phyloP scores from a whole-genome alignment of 2,888 invertebrate species.

The Euplexia lucipara region DNA sequence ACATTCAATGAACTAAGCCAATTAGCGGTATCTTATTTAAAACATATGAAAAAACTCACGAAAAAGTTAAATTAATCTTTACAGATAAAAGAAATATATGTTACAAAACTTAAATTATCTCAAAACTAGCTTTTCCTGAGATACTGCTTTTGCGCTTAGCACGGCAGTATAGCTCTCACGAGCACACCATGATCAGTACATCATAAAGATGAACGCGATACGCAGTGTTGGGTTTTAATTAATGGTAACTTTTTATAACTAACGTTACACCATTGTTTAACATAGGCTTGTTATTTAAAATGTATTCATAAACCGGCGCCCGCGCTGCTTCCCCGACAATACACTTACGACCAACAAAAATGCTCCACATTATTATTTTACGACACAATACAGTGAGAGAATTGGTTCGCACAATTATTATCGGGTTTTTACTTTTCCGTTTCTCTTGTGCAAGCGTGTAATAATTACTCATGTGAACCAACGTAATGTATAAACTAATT shows the following conservation, averaged over 20 bases:
- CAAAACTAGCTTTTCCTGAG: no score
- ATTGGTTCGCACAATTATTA: conserved; percentile 78
- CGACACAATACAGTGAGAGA: conserved; percentile 72
- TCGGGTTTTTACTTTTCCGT: conserved; percentile 76
- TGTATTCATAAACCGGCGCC: conserved; percentile 13
- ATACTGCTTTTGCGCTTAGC: no score
- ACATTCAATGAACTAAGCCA: no score
- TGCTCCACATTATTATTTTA: conserved; percentile 72
- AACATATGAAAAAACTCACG: no score
- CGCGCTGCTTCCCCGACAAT: conserved; percentile 48
- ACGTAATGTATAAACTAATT: conserved; percentile 55
- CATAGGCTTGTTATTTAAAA: conserved; percentile 42
- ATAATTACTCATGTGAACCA: conserved; percentile 82
- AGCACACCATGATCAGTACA: conserved; percentile 21
- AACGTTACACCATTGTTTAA: conserved; percentile 44
- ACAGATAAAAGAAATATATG: no score
- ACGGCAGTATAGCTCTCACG: no score
- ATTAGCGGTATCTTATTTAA: no score
- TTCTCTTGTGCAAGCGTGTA: conserved; percentile 74
- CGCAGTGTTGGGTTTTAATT: conserved; percentile 3
- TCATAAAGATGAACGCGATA: conserved; percentile 29
- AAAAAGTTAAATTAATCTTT: no score
- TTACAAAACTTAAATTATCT: no score
- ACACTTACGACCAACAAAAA: conserved; percentile 71
- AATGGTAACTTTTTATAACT: conserved; percentile 21